phyloP scores from a whole-genome alignment of 2,797 vertebrate genomes.

The Cryptoblepharus egeriae region DNA sequence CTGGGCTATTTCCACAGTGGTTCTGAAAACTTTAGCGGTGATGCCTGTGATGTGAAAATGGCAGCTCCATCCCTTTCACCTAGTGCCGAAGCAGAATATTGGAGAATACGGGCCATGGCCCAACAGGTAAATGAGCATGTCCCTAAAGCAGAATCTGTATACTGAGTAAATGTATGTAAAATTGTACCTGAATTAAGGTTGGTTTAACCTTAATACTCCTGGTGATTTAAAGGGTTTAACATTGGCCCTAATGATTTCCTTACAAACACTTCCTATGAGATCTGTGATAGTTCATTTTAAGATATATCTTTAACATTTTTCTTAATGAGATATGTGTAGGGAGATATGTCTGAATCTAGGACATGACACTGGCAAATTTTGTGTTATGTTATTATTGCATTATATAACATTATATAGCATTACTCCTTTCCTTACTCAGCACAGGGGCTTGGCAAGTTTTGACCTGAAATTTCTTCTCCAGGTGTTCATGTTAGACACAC shows the following conservation, averaged over 20 bases:
- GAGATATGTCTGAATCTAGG: background rate
- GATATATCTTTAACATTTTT: background rate
- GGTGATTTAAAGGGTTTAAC: background rate
- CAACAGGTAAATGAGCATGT: constrained; percentile 85
- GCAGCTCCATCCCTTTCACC: constrained; percentile 92
- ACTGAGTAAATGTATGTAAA: background rate
- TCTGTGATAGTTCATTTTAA: background rate
- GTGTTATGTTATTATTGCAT: background rate
- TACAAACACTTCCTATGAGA: background rate
- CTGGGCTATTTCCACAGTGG: constrained; percentile 94
- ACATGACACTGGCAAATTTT: background rate
- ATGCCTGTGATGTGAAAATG: constrained; percentile 97
- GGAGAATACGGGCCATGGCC: constrained; percentile 97
- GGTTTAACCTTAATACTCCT: background rate
- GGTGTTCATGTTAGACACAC: constrained; percentile 97
- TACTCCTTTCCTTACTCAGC: background rate
- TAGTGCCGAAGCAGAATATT: constrained; percentile 93
- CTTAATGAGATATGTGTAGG: background rate
- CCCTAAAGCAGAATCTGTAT: background rate
- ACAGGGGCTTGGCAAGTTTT: background rate
- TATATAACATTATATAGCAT: no score
- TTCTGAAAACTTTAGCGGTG: constrained; percentile 91
- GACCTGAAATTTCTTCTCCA: constrained; percentile 58
- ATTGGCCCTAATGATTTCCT: background rate
- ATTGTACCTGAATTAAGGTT: background rate